Base-by-base conservation (phyloP, 2,797 vertebrate species). In the Chrysocyon brachyurus region DNA sequence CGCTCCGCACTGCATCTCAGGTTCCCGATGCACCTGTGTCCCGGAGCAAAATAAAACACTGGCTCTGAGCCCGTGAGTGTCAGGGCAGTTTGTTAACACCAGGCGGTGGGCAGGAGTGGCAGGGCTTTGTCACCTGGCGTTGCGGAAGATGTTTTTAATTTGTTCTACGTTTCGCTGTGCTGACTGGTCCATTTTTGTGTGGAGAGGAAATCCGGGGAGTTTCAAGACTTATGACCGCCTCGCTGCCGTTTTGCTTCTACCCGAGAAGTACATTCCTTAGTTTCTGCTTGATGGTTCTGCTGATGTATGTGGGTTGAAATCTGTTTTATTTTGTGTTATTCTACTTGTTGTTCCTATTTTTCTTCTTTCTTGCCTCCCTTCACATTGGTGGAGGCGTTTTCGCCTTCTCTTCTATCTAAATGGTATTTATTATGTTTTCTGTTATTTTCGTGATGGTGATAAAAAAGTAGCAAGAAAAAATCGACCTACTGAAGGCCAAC, bases 51-150 rank as follows among this genome's bases (percentile, higher is more conserved):
- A 5, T 4, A 10, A 40, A 40, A 28, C 0, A 12, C 75, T 1
- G 0, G 31, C 36, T 28, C 31, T 52, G 17, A 46, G 77, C 33
- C 0, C 0, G 5, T 9, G 5, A 12, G n/a, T 8, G n/a, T 26
- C 0, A 12, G 16, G 78, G 26, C 19, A 2, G 82, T 19, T 28
- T 4, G 73, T 11, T 21, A 0, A 28, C 5, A 6, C n/a, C 0
- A 9, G 73, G 4, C 4, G 1, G 26, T 0, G 52, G 21, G 0
- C 16, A 0, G 33, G 15, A 12, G 17, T 3, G 77, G 9, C 9
- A 2, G 33, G 0, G 1, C 22, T n/a, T 8, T 0, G 14, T 9
- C 14, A 0, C 12, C 19, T 5, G 12, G 31, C 2, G 14, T 19
- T 2, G 49, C 1, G n/a, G 63, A n/a, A 31, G 52, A 5, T 0